Evolutionary conservation across 2,888 invertebrate species (phyloP).

Genomic region (Drosophila anceps): DNA sequence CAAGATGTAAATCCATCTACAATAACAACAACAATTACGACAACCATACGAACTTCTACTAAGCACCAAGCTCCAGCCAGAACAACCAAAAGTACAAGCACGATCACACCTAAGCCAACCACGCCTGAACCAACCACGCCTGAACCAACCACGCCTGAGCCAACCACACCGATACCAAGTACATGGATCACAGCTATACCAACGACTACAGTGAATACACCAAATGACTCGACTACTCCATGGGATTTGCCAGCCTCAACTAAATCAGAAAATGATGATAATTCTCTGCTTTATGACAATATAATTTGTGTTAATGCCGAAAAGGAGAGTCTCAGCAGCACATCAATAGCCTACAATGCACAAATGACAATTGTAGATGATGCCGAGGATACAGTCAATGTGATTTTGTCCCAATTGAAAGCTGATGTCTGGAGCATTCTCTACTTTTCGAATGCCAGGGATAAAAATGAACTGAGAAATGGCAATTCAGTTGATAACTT

Average conservation of each 20-base stretch:
- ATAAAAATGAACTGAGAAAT: not conserved
- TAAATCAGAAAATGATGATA: not conserved
- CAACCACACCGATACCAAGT: not conserved
- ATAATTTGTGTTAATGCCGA: conserved; percentile 17
- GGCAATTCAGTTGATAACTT: not conserved
- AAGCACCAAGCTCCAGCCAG: not conserved
- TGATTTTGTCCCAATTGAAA: conserved; percentile 22
- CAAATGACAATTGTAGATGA: conserved; percentile 32
- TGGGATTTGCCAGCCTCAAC: not conserved
- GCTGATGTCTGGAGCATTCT: conserved; percentile 26
- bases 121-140: not conserved
- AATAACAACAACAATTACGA: not conserved
- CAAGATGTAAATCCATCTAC: not conserved
- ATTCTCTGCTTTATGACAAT: not conserved
- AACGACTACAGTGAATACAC: not conserved
- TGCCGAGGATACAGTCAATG: conserved; percentile 3
- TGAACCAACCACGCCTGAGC: not conserved
- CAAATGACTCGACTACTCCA: not conserved
- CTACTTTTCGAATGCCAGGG: conserved; percentile 27
- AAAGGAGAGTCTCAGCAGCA: not conserved
- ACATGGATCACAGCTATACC: not conserved
- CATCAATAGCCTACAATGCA: conserved; percentile 20
- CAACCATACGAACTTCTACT: not conserved
- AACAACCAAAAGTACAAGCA: not conserved
- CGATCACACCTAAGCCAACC: not conserved